Evolutionary conservation across 2,797 vertebrate genomes (phyloP), one percentile per base, ranked within the genome.

Genomic region (Acrossocheilus fasciatus): DNA sequence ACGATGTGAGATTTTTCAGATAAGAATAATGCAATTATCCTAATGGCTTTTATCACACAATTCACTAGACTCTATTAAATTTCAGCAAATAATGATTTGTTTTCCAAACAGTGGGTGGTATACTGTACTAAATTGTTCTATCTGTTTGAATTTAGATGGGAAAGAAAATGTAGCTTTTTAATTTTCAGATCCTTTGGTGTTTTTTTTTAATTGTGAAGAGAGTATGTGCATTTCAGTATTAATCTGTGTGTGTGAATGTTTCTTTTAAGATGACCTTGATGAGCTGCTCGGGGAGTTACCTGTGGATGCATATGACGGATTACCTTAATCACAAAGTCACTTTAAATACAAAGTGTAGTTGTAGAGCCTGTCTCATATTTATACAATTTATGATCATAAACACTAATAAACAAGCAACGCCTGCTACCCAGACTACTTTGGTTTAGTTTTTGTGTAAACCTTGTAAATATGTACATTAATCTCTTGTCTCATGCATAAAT

Each of bases 241-340:
- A 52, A 69, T 89, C 23, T 83, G 73, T 50, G 68, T 68, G 45
- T 86, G n/a, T 76, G 14, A 50, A 12, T 57, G 11, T 73, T 68
- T 30, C 45, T 4, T 18, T 1, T 90, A 96, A 95, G 98, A 98
- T 83, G 97, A 97, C 92, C 95, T 99, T 90, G 98, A 99, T 0
- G 95, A 96, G 72, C 96, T 99, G 87, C 94, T 99, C 89, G 96
- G 96, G 9, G 96, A 98, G 91, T 91, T 99, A 68, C 96, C 97
- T 0, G 97, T 97, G 80, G 97, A 98, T 87, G 81, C 93, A 82
- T 95, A 90, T 92, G 88, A 89, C 86, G 52, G 93, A 14, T 93
- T 90, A 94, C 30, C 15, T 50, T 64, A 70, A 73, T 75, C 26
- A 26, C 64, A 66, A 10, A 4, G 10, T 79, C 75, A 54, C 72